phyloP scores from a whole-genome alignment of 1,140 invertebrate genomes.

The Mycetomoellerius zeteki region DNA sequence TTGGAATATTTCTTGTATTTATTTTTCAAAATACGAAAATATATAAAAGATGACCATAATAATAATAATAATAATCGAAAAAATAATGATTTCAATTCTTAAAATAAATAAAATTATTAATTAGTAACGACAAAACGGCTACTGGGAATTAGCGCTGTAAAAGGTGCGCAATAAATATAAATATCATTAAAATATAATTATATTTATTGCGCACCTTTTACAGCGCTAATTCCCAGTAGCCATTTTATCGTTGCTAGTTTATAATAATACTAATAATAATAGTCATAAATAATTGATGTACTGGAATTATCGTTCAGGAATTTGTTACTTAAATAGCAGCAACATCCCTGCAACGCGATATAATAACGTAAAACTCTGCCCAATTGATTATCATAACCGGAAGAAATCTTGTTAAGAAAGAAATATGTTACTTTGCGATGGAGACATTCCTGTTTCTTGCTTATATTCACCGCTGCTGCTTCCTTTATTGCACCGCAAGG shows the following conservation, averaged over 20 bases:
- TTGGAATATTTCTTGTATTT: background rate
- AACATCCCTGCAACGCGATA: background rate
- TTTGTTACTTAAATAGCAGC: constrained; percentile 1
- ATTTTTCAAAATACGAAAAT: background rate
- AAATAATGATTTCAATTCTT: too few species aligned
- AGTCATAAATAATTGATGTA: constrained; percentile 4
- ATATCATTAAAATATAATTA: too few species aligned
- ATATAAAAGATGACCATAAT: background rate
- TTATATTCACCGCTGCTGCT: constrained; percentile 16
- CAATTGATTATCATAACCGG: constrained; percentile 44
- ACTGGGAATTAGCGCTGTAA: too few species aligned
- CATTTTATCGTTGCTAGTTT: too few species aligned
- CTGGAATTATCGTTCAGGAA: background rate
- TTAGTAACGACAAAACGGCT: too few species aligned
- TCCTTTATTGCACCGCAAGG: constrained; percentile 36
- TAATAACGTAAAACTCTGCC: constrained; percentile 33
- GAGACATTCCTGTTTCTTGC: constrained; percentile 52
- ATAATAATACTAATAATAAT: background rate
- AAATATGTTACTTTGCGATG: constrained; percentile 58
- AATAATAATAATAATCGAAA: too few species aligned
- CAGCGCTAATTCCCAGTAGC: too few species aligned
- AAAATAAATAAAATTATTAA: too few species aligned
- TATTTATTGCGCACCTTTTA: too few species aligned
- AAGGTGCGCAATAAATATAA: too few species aligned
- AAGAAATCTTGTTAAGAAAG: constrained; percentile 51